Evolutionary conservation across 2,888 invertebrate genomes (phyloP).

Genomic region (Tetrapedia diversipes): DNA sequence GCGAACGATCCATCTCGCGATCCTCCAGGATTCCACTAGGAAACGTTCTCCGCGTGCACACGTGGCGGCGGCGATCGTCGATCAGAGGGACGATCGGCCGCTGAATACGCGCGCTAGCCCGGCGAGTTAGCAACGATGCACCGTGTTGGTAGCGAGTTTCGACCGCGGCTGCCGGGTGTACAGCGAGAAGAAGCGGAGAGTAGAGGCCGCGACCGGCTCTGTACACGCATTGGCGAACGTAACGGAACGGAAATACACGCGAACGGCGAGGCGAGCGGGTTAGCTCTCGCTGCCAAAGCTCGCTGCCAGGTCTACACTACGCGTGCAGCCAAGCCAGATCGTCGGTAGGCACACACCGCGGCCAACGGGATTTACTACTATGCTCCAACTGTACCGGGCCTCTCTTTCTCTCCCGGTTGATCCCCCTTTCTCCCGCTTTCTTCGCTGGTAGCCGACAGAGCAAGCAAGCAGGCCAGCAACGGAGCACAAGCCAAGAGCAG

Average conservation of each 20-base stretch:
- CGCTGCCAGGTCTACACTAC: slow-evolving; percentile 67
- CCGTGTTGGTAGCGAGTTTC: slow-evolving; percentile 18
- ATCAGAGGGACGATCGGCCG: not conserved
- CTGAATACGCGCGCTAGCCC: not conserved
- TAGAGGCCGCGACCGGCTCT: slow-evolving; percentile 3
- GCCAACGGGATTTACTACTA: slow-evolving; percentile 78
- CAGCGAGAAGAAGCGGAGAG: slow-evolving; percentile 22
- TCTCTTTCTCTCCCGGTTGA: slow-evolving; percentile 34
- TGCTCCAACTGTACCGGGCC: slow-evolving; percentile 66
- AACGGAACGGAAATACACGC: slow-evolving; percentile 77
- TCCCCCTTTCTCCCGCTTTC: slow-evolving; percentile 28
- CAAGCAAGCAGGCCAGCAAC: slow-evolving; percentile 21
- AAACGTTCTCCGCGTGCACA: not conserved
- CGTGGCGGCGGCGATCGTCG: not conserved
- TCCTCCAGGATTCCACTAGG: not conserved
- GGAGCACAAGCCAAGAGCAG: slow-evolving; percentile 65
- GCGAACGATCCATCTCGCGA: not conserved
- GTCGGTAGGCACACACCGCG: slow-evolving; percentile 67
- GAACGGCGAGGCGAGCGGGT: slow-evolving; percentile 60
- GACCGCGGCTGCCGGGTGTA: slow-evolving; percentile 26
- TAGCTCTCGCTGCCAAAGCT: slow-evolving; percentile 76
- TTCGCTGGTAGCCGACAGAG: slow-evolving; percentile 11
- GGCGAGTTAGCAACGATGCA: slow-evolving; percentile 13
- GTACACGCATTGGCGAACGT: slow-evolving; percentile 54
- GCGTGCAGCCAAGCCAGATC: slow-evolving; percentile 54